Conservation (phyloP, 2,888 invertebrate genomes). For the Pristionchus maxplancki region DNA sequence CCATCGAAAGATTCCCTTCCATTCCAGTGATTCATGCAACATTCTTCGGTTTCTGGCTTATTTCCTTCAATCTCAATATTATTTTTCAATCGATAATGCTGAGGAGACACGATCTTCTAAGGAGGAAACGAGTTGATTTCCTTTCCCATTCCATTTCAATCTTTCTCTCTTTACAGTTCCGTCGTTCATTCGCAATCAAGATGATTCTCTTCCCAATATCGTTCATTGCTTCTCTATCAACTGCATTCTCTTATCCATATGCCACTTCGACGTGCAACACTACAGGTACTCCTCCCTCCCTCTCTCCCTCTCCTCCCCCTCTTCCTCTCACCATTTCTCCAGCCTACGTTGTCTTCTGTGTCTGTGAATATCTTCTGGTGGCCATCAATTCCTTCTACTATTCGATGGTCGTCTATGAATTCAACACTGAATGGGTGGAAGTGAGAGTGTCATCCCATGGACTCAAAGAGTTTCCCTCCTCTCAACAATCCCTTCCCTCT, state of each 20-base stretch:
- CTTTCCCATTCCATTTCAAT: background rate
- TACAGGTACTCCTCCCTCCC: constrained; percentile 57
- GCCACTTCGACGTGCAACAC: constrained; percentile 68
- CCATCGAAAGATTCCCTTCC: no score
- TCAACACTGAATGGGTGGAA: constrained; percentile 1
- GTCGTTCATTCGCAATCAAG: constrained; percentile 71
- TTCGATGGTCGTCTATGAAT: constrained; percentile 18
- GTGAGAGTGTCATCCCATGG: background rate
- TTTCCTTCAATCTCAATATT: constrained; percentile 75
- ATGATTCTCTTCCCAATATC: constrained; percentile 68
- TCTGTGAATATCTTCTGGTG: constrained; percentile 35
- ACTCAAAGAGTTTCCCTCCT: background rate
- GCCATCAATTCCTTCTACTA: constrained; percentile 31
- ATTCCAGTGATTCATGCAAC: constrained; percentile 72
- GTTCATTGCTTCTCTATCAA: constrained; percentile 72
- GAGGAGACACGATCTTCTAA: constrained; percentile 7
- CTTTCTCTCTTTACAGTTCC: constrained; percentile 59
- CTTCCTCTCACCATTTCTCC: background rate
- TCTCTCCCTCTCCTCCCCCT: background rate
- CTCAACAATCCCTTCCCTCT: constrained; percentile 2
- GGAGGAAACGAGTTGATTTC: background rate
- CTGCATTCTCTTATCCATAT: constrained; percentile 71
- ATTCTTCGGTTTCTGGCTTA: constrained; percentile 72
- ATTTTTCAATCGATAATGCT: constrained; percentile 59
- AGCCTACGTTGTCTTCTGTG: constrained; percentile 34